A percentile compares a stretch with the other conserved stretches of the same genome.
Evolutionary conservation across 2,888 invertebrate species (phyloP).

Genomic region (Cyrtodaria siliqua): DNA sequence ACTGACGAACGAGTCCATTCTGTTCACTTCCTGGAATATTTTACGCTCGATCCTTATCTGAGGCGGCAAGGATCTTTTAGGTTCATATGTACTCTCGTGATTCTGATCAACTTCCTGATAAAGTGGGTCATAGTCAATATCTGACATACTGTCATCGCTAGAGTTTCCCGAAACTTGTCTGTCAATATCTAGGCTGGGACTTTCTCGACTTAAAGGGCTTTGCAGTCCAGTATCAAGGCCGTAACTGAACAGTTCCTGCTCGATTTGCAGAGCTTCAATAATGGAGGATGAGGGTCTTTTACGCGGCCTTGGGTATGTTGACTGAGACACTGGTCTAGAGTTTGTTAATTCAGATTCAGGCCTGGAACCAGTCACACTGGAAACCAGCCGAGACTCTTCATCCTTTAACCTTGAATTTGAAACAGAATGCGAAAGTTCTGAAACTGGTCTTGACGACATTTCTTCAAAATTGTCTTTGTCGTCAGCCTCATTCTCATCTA

Average conservation of each 20-base stretch:
- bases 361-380: slow-evolving; percentile 61
- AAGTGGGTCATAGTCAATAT: slow-evolving; percentile 75
- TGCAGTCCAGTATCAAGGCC: slow-evolving; percentile 38
- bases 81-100: slow-evolving; percentile 82
- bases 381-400: slow-evolving; percentile 42
- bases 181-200: slow-evolving; percentile 60
- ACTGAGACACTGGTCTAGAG: slow-evolving; percentile 61
- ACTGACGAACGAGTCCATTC: slow-evolving; percentile 79
- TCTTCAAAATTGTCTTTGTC: slow-evolving; percentile 27
- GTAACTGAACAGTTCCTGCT: slow-evolving; percentile 58
- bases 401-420: slow-evolving; percentile 53
- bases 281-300: slow-evolving; percentile 76
- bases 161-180: slow-evolving; percentile 64
- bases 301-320: slow-evolving; percentile 71
- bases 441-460: slow-evolving; percentile 33
- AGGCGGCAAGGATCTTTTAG: slow-evolving; percentile 74
- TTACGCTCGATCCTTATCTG: slow-evolving; percentile 84
- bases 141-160: slow-evolving; percentile 75
- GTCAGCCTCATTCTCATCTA: slow-evolving; percentile 16
- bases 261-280: slow-evolving; percentile 72
- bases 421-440: slow-evolving; percentile 38
- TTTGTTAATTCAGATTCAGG: slow-evolving; percentile 58
- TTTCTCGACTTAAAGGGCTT: slow-evolving; percentile 25
- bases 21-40: slow-evolving; percentile 73
- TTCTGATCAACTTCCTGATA: slow-evolving; percentile 83